Evolutionary conservation across 2,797 vertebrate species (phyloP).

Genomic region (Mastacembelus armatus): DNA sequence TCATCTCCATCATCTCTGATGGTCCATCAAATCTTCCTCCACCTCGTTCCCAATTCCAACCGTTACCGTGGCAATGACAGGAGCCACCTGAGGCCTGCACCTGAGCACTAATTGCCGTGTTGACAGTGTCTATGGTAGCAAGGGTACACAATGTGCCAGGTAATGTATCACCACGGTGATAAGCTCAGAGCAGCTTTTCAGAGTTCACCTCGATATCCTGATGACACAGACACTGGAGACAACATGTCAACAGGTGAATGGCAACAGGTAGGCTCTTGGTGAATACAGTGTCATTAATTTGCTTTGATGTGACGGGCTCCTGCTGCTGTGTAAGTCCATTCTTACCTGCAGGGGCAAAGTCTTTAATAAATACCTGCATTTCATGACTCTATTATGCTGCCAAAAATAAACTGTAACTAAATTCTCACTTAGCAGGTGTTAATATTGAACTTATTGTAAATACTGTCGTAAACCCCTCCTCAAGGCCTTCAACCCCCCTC

Average conservation of each 20-base stretch:
- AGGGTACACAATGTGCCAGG: conserved; percentile 65
- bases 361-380: not conserved
- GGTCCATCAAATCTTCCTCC: not conserved
- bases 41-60: conserved; percentile 30
- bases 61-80: conserved; percentile 43
- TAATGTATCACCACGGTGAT: conserved; percentile 61
- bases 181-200: conserved; percentile 21
- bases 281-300: not conserved
- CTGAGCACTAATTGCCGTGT: conserved; percentile 62
- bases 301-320: not conserved
- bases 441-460: conserved; percentile 9
- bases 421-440: not conserved
- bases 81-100: conserved; percentile 62
- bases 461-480: not conserved
- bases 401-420: not conserved
- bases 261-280: not conserved
- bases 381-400: not conserved
- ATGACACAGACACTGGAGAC: not conserved
- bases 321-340: too few species aligned
- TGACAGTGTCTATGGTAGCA: conserved; percentile 59
- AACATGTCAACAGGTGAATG: too few species aligned
- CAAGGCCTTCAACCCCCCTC: not conserved
- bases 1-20: conserved; percentile 26
- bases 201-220: conserved; percentile 27
- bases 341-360: not conserved